Evolutionary conservation across 1,140 invertebrate species (phyloP).

Genomic region (Pygmarrhopalites habei): DNA sequence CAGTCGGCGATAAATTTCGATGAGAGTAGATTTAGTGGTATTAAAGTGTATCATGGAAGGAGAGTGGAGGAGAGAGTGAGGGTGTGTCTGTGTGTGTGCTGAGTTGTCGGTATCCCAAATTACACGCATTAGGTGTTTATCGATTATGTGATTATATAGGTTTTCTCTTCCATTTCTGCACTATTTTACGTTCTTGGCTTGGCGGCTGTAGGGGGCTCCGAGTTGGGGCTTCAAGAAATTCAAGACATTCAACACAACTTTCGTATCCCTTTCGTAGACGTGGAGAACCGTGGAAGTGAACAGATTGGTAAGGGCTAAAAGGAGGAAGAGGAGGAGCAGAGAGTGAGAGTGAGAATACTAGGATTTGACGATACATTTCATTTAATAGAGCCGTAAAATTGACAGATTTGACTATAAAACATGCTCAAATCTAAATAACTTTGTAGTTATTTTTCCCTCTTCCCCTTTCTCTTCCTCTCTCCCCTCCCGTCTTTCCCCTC

Average conservation of each 20-base stretch:
- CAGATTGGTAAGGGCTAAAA: slow-evolving; percentile 9
- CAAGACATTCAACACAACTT: slow-evolving; percentile 5
- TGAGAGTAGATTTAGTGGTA: background rate
- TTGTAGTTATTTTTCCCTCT: no score
- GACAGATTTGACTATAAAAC: slow-evolving; percentile 7
- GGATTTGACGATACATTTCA: background rate
- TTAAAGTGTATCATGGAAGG: background rate
- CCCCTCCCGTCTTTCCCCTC: no score
- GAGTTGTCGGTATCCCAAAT: background rate
- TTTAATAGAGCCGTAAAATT: slow-evolving; percentile 12
- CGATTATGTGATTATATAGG: slow-evolving; percentile 7
- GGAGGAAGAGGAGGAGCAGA: background rate
- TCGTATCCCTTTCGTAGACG: slow-evolving; percentile 18
- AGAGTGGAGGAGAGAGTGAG: background rate
- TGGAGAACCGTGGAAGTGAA: background rate
- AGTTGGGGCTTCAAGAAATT: background rate
- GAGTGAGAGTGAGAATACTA: no score
- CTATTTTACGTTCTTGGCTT: slow-evolving; percentile 18
- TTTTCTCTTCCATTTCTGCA: slow-evolving; percentile 5
- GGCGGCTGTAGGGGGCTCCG: background rate
- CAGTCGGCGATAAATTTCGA: background rate
- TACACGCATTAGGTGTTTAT: background rate
- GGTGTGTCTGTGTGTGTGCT: background rate
- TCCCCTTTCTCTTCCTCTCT: no score
- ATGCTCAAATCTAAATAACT: background rate